phyloP scores from a whole-genome alignment of 2,888 invertebrate species.

The Julus scanicus region DNA sequence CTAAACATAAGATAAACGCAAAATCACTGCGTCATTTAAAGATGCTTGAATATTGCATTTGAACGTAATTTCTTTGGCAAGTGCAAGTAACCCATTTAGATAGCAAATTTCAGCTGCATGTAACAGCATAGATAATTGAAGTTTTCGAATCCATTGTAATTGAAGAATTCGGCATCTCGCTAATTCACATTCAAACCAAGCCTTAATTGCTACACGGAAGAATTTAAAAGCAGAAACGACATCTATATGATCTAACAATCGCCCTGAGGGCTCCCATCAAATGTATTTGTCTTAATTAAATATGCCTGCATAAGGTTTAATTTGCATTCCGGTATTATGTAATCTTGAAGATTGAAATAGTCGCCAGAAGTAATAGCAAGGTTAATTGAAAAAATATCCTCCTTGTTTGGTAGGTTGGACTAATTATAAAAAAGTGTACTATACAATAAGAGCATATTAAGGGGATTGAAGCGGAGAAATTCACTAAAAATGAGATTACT shows the following conservation, averaged over 20 bases:
- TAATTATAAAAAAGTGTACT: slow-evolving; percentile 3
- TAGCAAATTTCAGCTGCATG: neutral
- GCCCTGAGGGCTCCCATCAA: neutral
- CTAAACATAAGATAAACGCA: neutral
- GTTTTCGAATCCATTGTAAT: neutral
- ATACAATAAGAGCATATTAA: neutral
- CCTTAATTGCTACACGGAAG: neutral
- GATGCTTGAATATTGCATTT: neutral
- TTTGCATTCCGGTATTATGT: neutral
- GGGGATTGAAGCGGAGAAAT: neutral
- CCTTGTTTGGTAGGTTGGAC: neutral
- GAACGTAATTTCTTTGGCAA: neutral
- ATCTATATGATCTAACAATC: neutral
- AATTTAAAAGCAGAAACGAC: neutral
- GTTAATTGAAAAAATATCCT: neutral
- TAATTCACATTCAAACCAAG: slow-evolving; percentile 1
- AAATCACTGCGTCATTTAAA: neutral
- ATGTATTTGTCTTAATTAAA: neutral
- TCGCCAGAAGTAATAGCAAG: too few species aligned
- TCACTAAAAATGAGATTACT: neutral
- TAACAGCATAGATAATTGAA: slow-evolving; percentile 1
- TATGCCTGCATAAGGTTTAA: neutral
- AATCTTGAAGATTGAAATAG: neutral
- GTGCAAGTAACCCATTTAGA: neutral
- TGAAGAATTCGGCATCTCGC: slow-evolving; percentile 24